Base-by-base conservation (phyloP, 1,140 invertebrate genomes). In the Nebria ingens region DNA sequence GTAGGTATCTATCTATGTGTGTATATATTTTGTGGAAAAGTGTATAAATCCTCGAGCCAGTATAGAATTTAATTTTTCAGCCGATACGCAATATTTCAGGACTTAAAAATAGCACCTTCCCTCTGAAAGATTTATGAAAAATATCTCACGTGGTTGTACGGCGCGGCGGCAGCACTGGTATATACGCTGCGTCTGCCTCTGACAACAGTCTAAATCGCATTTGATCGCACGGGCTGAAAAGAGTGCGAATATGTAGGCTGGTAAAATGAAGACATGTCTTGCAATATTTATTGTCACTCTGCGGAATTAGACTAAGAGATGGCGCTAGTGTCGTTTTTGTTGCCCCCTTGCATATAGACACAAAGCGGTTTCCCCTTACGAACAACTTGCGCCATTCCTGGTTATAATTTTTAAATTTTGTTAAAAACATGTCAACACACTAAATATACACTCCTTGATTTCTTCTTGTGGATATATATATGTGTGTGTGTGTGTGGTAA, bases 201-300 rank as follows among this genome's bases (percentile, higher is more conserved):
- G n/a, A n/a, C n/a, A n/a, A n/a, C n/a, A n/a, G n/a, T n/a, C n/a
- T n/a, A n/a, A n/a, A n/a, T n/a, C n/a, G n/a, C n/a, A n/a, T n/a
- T n/a, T n/a, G n/a, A n/a, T n/a, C n/a, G 4, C 40, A 45, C 15
- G 40, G 4, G 40, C 17, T 12, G 25, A 34, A 6, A 45, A 45
- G 40, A 17, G 15, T 29, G 25, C 25, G 13, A 29, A 29, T 29
- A 45, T 45, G 17, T 4, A 11, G 40, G 3, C 40, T 45, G 40
- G 40, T 17, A 45, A 45, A 45, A 45, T 45, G 40, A 45, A 45
- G 40, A 45, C 40, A 17, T 45, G 40, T 17, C 40, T 45, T 45
- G 40, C 34, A 58, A 55, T 58, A 58, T 58, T 58, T 55, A 58
- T 58, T 58, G 57, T 55, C 57, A 58, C 57, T 58, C 54, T 58